phyloP scores from a whole-genome alignment of 2,888 invertebrate species.

The Nudaria mundana region DNA sequence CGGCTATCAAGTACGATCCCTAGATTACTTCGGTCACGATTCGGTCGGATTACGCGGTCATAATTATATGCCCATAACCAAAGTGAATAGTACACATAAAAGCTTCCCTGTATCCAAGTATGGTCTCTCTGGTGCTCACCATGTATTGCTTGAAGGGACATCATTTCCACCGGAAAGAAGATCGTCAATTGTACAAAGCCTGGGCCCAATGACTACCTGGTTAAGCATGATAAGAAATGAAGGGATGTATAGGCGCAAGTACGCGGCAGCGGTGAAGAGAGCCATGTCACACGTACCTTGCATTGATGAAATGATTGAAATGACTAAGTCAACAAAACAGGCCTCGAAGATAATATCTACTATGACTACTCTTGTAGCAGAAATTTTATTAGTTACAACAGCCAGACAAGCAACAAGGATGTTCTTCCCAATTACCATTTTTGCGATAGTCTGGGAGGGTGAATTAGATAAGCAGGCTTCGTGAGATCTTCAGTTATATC shows the following conservation, averaged over 20 bases:
- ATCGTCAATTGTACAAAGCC: neutral
- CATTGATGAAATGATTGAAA: neutral
- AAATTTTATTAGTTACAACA: neutral
- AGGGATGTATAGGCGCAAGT: neutral
- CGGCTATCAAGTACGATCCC: too few relatives aligned
- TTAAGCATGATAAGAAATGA: neutral
- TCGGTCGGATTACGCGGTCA: too few relatives aligned
- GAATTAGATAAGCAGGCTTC: neutral
- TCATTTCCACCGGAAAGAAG: neutral
- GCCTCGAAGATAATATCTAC: neutral
- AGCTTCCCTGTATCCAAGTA: neutral
- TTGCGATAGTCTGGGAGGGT: neutral
- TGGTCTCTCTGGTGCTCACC: neutral
- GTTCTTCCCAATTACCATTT: neutral
- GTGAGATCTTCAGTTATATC: too few relatives aligned
- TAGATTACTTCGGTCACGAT: too few relatives aligned
- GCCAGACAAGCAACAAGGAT: neutral
- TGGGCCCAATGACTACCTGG: neutral
- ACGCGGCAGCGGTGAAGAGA: neutral
- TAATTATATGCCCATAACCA: neutral
- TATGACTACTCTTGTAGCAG: neutral
- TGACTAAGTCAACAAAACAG: neutral
- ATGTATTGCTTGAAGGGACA: neutral
- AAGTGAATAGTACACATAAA: neutral
- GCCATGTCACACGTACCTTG: neutral